Percentiles rank a stretch among this genome's conserved stretches.
Conservation (phyloP, 2,113 vertebrate genomes). For the Paratilapia polleni region DNA sequence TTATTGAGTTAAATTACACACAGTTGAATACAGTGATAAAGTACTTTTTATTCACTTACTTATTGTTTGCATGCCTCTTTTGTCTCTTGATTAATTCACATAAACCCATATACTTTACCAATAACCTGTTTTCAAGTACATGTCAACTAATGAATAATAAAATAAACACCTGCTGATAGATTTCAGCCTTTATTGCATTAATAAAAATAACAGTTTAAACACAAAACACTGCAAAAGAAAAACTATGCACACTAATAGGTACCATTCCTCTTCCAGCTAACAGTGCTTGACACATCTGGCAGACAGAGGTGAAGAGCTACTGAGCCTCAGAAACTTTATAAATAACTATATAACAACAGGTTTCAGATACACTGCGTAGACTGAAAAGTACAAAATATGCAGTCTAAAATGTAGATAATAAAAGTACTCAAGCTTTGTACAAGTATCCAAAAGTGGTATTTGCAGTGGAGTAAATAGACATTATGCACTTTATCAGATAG, state of each 20-base stretch:
- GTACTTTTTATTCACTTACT: slow-evolving; percentile 13
- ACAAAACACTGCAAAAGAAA: neutral
- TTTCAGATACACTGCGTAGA: too few species aligned
- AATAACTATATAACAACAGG: too few species aligned
- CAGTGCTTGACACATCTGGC: slow-evolving; percentile 40
- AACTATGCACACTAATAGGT: neutral
- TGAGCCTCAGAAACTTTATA: too few species aligned
- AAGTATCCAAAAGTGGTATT: neutral
- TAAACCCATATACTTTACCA: neutral
- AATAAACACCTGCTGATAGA: neutral
- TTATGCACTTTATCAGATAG: neutral
- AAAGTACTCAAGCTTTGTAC: neutral
- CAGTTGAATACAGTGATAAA: neutral
- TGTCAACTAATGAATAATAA: neutral
- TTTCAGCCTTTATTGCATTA: neutral
- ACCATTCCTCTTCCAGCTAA: neutral
- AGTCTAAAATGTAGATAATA: neutral
- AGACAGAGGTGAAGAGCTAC: slow-evolving; percentile 28
- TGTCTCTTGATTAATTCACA: neutral
- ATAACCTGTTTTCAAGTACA: neutral
- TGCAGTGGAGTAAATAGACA: neutral
- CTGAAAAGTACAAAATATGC: neutral
- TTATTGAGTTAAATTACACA: slow-evolving; percentile 27
- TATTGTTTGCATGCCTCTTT: neutral
- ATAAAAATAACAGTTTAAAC: neutral